Evolutionary conservation across 2,888 invertebrate species (phyloP).

Genomic region (Dysmachus trigonus): DNA sequence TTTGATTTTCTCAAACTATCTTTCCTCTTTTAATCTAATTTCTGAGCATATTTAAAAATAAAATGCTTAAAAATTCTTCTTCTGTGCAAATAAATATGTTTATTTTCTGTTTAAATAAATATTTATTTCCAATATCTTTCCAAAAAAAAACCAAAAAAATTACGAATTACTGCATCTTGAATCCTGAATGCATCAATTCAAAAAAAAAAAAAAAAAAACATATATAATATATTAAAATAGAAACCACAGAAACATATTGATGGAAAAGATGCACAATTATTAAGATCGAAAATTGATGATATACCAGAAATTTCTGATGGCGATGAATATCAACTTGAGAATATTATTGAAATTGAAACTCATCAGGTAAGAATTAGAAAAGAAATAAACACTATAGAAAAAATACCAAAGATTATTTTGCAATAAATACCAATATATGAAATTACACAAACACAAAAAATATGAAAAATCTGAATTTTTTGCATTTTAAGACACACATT

Average conservation of each 20-base stretch:
- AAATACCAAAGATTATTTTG: no score
- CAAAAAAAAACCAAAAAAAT: background rate
- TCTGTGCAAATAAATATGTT: no score
- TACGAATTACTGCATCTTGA: background rate
- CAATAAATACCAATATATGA: no score
- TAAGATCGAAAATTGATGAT: constrained; percentile 66
- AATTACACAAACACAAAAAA: no score
- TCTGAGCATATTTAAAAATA: no score
- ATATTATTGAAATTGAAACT: constrained; percentile 66
- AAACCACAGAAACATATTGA: constrained; percentile 55
- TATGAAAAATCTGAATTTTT: no score
- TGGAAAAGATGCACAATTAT: constrained; percentile 59
- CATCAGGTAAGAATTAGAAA: constrained; percentile 50
- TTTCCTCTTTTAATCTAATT: no score
- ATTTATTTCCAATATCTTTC: no score
- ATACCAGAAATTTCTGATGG: constrained; percentile 70
- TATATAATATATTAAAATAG: constrained; percentile 47
- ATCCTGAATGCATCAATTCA: background rate
- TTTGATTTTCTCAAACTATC: no score
- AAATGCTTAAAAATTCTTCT: no score
- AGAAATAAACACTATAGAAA: background rate
- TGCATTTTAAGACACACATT: background rate
- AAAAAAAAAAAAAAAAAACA: background rate
- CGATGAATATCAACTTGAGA: constrained; percentile 74
- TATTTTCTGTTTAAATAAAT: no score